These are phyloP conservation scores for Pristionchus japonicus DNA, from an alignment of 2,888 invertebrate species.

Conservation along the genomic window DNA sequence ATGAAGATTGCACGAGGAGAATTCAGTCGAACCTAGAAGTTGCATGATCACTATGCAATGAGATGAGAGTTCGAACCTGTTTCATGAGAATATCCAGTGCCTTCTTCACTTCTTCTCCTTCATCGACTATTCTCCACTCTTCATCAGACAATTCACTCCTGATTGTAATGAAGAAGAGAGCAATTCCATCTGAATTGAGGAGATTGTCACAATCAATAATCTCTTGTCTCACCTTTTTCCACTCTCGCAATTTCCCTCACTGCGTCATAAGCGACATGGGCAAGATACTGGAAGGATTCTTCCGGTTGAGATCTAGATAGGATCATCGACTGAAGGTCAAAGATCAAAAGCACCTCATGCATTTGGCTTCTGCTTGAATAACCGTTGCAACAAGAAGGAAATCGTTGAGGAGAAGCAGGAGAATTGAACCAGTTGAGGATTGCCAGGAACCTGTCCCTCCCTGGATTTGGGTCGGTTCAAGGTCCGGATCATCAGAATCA, in stretches of 20 bases:
- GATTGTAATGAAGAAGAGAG: slow-evolving; percentile 27
- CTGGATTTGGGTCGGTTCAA: too few relatives aligned
- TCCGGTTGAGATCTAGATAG: neutral
- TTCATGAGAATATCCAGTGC: slow-evolving; percentile 25
- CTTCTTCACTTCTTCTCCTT: neutral
- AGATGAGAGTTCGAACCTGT: too few relatives aligned
- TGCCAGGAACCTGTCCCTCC: slow-evolving; percentile 3
- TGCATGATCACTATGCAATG: neutral
- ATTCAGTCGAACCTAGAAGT: slow-evolving; percentile 12
- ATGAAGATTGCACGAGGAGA: slow-evolving; percentile 21
- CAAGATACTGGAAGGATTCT: slow-evolving; percentile 1
- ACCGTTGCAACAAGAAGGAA: neutral
- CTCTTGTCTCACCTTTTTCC: neutral
- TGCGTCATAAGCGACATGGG: neutral
- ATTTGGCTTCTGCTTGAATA: neutral
- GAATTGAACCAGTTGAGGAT: neutral
- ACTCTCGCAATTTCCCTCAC: slow-evolving; percentile 6
- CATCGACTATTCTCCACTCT: slow-evolving; percentile 29
- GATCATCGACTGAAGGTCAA: neutral
- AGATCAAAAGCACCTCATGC: neutral
- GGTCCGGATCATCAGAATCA: too few relatives aligned
- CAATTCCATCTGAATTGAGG: neutral
- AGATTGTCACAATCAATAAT: neutral
- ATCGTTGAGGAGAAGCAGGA: slow-evolving; percentile 38
- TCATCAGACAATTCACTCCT: slow-evolving; percentile 40